Evolutionary conservation across 2,113 vertebrate genomes (phyloP), one percentile per base, ranked within the genome.

Genomic region (Lichenostomus cassidix): DNA sequence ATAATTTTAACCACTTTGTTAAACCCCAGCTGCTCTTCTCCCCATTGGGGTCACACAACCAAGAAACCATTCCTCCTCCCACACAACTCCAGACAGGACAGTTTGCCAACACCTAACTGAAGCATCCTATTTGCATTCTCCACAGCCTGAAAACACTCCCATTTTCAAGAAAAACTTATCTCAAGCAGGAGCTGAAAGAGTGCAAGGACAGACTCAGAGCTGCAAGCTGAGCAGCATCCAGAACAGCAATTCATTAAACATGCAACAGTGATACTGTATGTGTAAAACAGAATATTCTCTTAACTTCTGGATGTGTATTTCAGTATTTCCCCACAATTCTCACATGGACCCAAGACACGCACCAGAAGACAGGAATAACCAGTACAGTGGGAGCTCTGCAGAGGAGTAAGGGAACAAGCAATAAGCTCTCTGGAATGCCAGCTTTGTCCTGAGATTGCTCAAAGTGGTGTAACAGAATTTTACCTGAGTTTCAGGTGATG

Each of bases 1-100:
- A 97, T 83, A 33, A 64, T 94, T 97, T 92, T 96, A 95, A 96
- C 75, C 93, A 93, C 83, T 96, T 84, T 94, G 90, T 96, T 96
- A 96, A 95, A 82, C 71, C 88, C 76, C 94, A 95, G 83, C 94
- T 96, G 96, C 90, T 96, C 90, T 83, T 90, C 83, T 95, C 80
- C 90, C 93, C 83, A 33, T 60, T 81, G 73, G 80, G 83, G 93
- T 96, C 90, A 67, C 59, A 92, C 85, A 90, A 93, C 68, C 90
- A 81, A 93, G 90, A 86, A 88, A 63, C 59, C 50, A 31, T 18
- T 92, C 77, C 90, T 96, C 93, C 90, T 95, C 88, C 95, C 73
- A 90, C 93, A 74, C 68, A 90, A 29, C 42, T 83, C 88, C 80
- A 90, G 94, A 80, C 90, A 75, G 75, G 64, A 94, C 47, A 53